Conservation (phyloP, 2,888 invertebrate species). For the Cryptus armator region DNA sequence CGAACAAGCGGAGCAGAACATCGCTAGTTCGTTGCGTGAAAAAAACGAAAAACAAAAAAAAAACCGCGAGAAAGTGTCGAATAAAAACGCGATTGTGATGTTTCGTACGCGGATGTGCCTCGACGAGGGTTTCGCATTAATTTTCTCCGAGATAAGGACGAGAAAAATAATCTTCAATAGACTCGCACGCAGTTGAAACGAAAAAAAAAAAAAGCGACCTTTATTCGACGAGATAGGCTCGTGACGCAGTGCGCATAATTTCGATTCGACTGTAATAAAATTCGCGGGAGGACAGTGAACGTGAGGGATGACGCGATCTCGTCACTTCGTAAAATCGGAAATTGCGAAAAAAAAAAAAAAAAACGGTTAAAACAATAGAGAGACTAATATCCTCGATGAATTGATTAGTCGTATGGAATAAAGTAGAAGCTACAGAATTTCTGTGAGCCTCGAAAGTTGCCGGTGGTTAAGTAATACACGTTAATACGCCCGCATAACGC, state of each 20-base stretch:
- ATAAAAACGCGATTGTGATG: not conserved
- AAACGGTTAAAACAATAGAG: not conserved
- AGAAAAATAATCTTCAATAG: not conserved
- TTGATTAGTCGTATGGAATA: slow-evolving; percentile 4
- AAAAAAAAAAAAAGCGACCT: not conserved
- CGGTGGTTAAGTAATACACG: slow-evolving; percentile 43
- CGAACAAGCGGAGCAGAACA: not conserved
- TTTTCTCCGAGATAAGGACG: slow-evolving; percentile 3
- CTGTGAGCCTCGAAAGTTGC: slow-evolving; percentile 61
- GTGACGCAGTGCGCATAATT: slow-evolving; percentile 6
- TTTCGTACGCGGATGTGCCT: not conserved
- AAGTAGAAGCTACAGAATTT: slow-evolving; percentile 8
- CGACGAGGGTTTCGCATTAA: not conserved
- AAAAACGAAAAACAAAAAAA: not conserved
- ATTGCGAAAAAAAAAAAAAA: not conserved
- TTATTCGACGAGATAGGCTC: not conserved
- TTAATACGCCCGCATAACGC: slow-evolving; percentile 4
- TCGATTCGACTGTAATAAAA: slow-evolving; percentile 23
- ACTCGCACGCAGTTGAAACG: slow-evolving; percentile 1
- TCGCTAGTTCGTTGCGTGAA: no score
- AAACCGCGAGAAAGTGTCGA: not conserved
- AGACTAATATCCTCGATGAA: not conserved
- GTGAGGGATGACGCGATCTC: not conserved
- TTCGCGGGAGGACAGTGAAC: not conserved
- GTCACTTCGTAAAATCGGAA: not conserved